Percentiles rank a stretch among this genome's conserved stretches.
These are phyloP conservation scores for Cataglyphis hispanica DNA, from an alignment of 1,140 invertebrate species.

Conservation along the genomic window DNA sequence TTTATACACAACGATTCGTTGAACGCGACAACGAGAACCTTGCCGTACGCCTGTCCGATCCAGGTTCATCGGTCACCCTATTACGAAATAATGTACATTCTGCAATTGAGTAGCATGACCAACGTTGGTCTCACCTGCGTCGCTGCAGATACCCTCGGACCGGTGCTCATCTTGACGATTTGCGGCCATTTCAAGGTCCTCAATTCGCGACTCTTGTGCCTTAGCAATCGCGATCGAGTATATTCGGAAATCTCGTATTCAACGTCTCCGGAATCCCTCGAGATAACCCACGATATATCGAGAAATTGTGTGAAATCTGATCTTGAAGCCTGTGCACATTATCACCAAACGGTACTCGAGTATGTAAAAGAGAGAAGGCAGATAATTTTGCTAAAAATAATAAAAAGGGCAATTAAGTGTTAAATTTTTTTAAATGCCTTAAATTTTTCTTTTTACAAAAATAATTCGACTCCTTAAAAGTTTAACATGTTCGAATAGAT, in stretches of 20 bases:
- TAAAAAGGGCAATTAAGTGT: neutral
- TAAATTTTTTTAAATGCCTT: neutral
- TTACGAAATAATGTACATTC: constrained; percentile 69
- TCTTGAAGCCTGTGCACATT: constrained; percentile 47
- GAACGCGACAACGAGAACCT: constrained; percentile 26
- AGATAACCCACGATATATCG: neutral
- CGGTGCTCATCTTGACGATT: constrained; percentile 63
- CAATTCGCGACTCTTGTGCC: constrained; percentile 50
- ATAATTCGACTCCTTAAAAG: neutral
- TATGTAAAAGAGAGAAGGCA: constrained; percentile 40
- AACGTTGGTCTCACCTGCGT: constrained; percentile 69
- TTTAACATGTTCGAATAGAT: constrained; percentile 47
- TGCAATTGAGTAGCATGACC: constrained; percentile 62
- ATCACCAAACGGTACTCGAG: constrained; percentile 69
- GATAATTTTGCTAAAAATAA: neutral
- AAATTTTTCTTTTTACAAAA: neutral
- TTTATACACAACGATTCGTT: constrained; percentile 24
- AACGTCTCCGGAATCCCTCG: no score
- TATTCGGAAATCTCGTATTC: neutral
- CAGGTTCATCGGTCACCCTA: constrained; percentile 68
- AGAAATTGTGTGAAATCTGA: neutral
- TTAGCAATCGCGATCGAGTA: neutral
- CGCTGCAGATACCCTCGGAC: constrained; percentile 68
- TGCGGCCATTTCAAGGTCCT: constrained; percentile 73
- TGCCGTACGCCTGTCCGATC: constrained; percentile 69